Evolutionary conservation across 2,888 invertebrate species (phyloP).

Genomic region (Pachydiplax longipennis): DNA sequence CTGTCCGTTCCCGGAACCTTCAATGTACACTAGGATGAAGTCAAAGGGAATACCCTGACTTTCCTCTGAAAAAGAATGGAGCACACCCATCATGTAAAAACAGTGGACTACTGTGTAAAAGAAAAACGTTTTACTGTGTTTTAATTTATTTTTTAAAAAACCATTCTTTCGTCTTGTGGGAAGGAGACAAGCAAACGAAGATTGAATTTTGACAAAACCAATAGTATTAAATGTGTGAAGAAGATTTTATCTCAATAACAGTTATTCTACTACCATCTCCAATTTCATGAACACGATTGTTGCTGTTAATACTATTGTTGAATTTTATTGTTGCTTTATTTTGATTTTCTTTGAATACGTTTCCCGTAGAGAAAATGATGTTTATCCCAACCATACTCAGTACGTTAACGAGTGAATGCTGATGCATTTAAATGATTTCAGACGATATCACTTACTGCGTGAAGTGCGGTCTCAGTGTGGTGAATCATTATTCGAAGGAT

Average conservation of each 20-base stretch:
- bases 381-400: not conserved
- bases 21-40: not conserved
- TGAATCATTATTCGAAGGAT: not conserved
- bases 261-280: constrained; percentile 4
- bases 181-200: not conserved
- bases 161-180: not conserved
- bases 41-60: not conserved
- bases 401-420: not conserved
- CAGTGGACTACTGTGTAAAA: not conserved
- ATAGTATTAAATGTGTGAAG: constrained; percentile 38
- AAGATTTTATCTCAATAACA: constrained; percentile 11
- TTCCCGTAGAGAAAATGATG: not conserved
- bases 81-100: not conserved
- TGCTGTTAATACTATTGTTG: constrained; percentile 31
- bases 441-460: not conserved
- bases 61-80: not conserved
- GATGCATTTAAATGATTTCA: not conserved
- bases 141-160: constrained; percentile 10
- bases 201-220: constrained; percentile 19
- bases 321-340: constrained; percentile 36
- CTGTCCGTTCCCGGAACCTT: not conserved
- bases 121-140: not conserved
- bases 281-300: constrained; percentile 4
- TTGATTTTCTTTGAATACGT: not conserved
- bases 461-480: not conserved